Conservation (phyloP, 2,113 vertebrate genomes). For the Pterophyllum scalare region DNA sequence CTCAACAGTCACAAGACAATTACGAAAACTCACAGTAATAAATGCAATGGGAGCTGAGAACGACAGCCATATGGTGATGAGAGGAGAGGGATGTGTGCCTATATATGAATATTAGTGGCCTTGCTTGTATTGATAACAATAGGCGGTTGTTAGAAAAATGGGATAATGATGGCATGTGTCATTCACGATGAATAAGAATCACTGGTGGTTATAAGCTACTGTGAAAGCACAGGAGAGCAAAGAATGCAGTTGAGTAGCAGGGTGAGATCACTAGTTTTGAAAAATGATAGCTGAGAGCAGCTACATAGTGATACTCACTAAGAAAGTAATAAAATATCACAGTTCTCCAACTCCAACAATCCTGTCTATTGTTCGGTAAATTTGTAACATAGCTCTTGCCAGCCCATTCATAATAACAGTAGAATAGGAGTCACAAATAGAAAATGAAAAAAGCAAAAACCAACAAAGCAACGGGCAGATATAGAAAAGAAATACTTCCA, state of each 20-base stretch:
- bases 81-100: slow-evolving; percentile 17
- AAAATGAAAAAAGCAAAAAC: background rate
- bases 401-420: too few relatives aligned
- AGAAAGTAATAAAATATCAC: background rate
- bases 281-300: background rate
- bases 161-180: background rate
- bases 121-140: slow-evolving; percentile 3
- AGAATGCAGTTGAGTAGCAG: background rate
- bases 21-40: slow-evolving; percentile 73
- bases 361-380: too few relatives aligned
- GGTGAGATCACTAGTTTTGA: background rate
- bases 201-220: background rate
- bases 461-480: too few relatives aligned
- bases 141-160: background rate
- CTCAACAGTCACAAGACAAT: slow-evolving; percentile 75
- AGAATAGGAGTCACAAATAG: background rate
- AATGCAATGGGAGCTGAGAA: slow-evolving; percentile 60
- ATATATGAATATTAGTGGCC: slow-evolving; percentile 7
- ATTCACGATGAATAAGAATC: slow-evolving; percentile 1
- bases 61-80: slow-evolving; percentile 8
- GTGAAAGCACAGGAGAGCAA: background rate
- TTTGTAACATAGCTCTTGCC: too few relatives aligned
- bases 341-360: too few relatives aligned
- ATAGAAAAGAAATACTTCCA: background rate
- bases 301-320: background rate